Conservation (phyloP, 2,797 vertebrate species). For the Danionella dracula region DNA sequence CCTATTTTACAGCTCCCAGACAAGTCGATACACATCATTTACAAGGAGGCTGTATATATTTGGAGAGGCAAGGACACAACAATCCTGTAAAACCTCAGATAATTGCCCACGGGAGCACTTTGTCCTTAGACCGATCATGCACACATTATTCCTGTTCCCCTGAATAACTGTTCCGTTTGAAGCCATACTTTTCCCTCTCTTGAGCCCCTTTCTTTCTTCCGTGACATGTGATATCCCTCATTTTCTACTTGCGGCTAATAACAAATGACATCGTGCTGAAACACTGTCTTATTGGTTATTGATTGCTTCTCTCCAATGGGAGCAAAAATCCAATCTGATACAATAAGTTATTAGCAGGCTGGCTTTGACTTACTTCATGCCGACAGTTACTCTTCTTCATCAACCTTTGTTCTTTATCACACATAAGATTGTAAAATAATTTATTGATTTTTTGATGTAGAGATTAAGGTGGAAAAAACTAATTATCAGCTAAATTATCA, state of each 20-base stretch:
- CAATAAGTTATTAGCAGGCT: not conserved
- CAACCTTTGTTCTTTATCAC: not conserved
- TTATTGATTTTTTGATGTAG: no score
- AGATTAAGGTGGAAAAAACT: no score
- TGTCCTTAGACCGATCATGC: not conserved
- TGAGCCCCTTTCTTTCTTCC: slow-evolving; percentile 1
- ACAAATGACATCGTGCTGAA: not conserved
- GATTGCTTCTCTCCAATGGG: not conserved
- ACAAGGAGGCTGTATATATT: slow-evolving; percentile 2
- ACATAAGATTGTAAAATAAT: not conserved
- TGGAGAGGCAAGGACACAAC: slow-evolving; percentile 21
- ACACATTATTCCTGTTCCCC: slow-evolving; percentile 15
- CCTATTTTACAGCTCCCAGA: not conserved
- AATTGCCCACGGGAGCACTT: not conserved
- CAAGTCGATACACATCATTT: slow-evolving; percentile 13
- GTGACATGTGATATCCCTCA: not conserved
- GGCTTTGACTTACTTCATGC: not conserved
- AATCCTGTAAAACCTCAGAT: not conserved
- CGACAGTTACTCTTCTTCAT: not conserved
- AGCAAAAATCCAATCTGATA: no score
- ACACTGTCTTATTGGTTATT: slow-evolving; percentile 6
- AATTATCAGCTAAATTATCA: no score
- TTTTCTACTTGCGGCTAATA: not conserved
- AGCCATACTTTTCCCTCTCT: slow-evolving; percentile 10
- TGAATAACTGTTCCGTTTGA: slow-evolving; percentile 14